Percentiles rank a stretch among this genome's conserved stretches.
Evolutionary conservation across 1,140 invertebrate species (phyloP).

Genomic region (Lineus longissimus): DNA sequence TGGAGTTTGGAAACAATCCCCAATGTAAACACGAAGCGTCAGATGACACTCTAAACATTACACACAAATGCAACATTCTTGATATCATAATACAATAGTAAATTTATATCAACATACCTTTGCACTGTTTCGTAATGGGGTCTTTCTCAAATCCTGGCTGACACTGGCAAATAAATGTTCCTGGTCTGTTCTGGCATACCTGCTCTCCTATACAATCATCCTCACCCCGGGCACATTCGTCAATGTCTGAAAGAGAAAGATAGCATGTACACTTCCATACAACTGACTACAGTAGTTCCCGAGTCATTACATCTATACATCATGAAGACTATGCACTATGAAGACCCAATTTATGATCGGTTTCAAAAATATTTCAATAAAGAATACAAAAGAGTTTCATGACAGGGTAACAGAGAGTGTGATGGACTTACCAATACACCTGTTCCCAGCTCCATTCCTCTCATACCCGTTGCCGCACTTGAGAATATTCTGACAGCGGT

Average conservation of each 20-base stretch:
- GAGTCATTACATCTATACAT: no score
- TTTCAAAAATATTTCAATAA: no score
- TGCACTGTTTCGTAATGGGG: constrained; percentile 75
- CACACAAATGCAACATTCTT: no score
- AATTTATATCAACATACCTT: no score
- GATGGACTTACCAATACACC: constrained; percentile 52
- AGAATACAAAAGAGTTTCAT: no score
- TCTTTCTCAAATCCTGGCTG: constrained; percentile 93
- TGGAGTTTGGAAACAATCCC: no score
- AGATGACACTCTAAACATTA: no score
- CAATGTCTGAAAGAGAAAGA: constrained; percentile 51
- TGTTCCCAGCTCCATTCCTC: constrained; percentile 45
- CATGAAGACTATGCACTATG: no score
- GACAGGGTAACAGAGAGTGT: neutral
- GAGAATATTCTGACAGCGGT: constrained; percentile 57
- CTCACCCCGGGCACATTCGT: constrained; percentile 55
- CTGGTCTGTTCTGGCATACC: constrained; percentile 46
- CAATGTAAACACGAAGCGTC: no score
- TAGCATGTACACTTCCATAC: constrained; percentile 47
- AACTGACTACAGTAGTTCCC: neutral
- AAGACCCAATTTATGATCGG: no score
- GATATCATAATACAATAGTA: no score
- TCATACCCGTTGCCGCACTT: constrained; percentile 50
- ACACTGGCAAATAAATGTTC: constrained; percentile 64
- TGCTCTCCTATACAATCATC: constrained; percentile 52